These are phyloP conservation scores for Pseudomyrmex pallidus DNA, from an alignment of 1,140 invertebrate species.

Conservation along the genomic window DNA sequence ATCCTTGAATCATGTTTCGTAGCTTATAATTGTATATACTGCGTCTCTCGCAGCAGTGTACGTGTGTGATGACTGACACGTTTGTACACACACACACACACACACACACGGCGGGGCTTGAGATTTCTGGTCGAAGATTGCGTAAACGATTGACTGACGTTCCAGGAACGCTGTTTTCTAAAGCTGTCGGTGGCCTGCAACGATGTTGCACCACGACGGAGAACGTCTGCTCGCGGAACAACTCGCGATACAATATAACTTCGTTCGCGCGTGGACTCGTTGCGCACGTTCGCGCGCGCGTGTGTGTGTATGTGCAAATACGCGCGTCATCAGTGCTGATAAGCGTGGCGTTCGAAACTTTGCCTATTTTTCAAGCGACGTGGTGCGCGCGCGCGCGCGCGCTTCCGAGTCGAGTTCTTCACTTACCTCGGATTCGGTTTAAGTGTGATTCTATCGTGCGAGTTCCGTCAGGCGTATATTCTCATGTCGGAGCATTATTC, in stretches of 20 bases:
- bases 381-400: not conserved
- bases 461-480: slow-evolving; percentile 55
- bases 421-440: not conserved
- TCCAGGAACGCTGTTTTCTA: slow-evolving; percentile 53
- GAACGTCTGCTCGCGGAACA: slow-evolving; percentile 34
- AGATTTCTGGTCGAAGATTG: slow-evolving; percentile 67
- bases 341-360: slow-evolving; percentile 44
- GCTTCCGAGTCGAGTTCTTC: not conserved
- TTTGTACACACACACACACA: too few relatives aligned
- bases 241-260: not conserved
- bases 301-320: not conserved
- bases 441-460: slow-evolving; percentile 40
- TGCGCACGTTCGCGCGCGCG: not conserved
- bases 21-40: not conserved
- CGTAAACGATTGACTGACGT: slow-evolving; percentile 74
- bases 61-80: slow-evolving; percentile 21
- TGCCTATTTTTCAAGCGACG: slow-evolving; percentile 48
- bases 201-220: slow-evolving; percentile 38
- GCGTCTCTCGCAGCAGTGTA: not conserved
- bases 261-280: not conserved
- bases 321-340: slow-evolving; percentile 43
- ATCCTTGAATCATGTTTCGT: not conserved
- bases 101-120: slow-evolving; percentile 17
- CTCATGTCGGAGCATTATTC: slow-evolving; percentile 29
- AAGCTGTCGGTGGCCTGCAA: slow-evolving; percentile 44